Evolutionary conservation across 2,113 vertebrate species (phyloP).

Genomic region (Maccullochella peelii): DNA sequence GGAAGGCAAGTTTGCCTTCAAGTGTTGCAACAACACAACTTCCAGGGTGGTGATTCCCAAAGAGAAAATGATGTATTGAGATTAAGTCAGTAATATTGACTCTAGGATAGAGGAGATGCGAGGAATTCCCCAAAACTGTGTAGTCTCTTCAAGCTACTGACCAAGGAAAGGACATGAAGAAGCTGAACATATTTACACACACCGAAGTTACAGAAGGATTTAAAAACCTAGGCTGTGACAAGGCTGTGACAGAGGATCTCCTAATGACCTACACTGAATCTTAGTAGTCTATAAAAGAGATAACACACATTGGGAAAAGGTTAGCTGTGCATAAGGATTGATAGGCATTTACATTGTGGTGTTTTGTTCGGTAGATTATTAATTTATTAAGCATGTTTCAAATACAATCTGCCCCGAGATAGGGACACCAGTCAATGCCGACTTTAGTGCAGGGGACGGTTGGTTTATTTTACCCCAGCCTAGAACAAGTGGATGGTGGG

Average conservation of each 20-base stretch:
- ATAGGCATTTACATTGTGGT: too few species aligned
- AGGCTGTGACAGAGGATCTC: neutral
- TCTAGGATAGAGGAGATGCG: neutral
- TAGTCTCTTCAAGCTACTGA: neutral
- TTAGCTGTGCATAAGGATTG: neutral
- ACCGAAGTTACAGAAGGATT: neutral
- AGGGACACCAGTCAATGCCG: neutral
- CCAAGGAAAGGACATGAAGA: neutral
- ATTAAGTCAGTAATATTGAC: neutral
- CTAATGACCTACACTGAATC: neutral
- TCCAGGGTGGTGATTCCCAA: neutral
- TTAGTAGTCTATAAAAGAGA: neutral
- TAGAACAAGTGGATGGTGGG: neutral
- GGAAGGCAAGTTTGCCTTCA: too few species aligned
- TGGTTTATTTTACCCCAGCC: neutral
- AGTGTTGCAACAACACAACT: neutral
- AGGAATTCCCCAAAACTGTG: neutral
- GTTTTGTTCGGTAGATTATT: neutral
- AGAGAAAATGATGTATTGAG: slow-evolving; percentile 1
- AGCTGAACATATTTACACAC: neutral
- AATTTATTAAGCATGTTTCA: neutral
- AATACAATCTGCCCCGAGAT: neutral
- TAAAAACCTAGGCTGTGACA: neutral
- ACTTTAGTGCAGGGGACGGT: neutral
- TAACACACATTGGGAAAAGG: neutral